These are phyloP conservation scores for Menidia menidia DNA, from an alignment of 2,797 vertebrate genomes.

Conservation along the genomic window DNA sequence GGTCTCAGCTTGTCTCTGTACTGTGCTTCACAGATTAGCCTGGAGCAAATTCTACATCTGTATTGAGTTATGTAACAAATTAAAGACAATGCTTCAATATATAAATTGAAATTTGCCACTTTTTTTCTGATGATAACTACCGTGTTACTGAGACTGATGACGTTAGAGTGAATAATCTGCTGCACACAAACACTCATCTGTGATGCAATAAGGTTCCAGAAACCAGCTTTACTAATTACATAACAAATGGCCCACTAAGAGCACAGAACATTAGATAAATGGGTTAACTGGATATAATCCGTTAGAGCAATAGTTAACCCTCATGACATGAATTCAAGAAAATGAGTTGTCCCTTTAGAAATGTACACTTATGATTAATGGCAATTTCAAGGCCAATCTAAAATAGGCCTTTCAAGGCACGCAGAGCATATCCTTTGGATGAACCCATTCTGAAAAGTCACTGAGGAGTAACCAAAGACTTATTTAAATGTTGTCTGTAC, in stretches of 20 bases:
- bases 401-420: background rate
- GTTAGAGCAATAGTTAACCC: slow-evolving; percentile 21
- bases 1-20: no score
- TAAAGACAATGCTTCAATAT: slow-evolving; percentile 5
- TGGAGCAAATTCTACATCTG: slow-evolving; percentile 24
- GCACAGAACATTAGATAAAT: slow-evolving; percentile 34
- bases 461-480: background rate
- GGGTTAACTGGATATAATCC: slow-evolving; percentile 19
- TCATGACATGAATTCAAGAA: slow-evolving; percentile 45
- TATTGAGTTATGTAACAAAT: slow-evolving; percentile 31
- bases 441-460: background rate
- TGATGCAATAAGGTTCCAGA: slow-evolving; percentile 5
- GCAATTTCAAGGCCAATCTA: no score
- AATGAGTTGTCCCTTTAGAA: slow-evolving; percentile 4
- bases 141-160: slow-evolving; percentile 32
- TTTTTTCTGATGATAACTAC: slow-evolving; percentile 17
- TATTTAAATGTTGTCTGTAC: background rate
- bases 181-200: slow-evolving; percentile 9
- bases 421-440: background rate
- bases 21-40: background rate
- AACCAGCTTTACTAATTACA: slow-evolving; percentile 21
- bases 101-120: slow-evolving; percentile 20
- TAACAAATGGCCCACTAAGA: slow-evolving; percentile 14
- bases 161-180: slow-evolving; percentile 29
- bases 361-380: no score